These are phyloP conservation scores for Germaria angustata DNA, from an alignment of 2,888 invertebrate genomes.

Conservation along the genomic window DNA sequence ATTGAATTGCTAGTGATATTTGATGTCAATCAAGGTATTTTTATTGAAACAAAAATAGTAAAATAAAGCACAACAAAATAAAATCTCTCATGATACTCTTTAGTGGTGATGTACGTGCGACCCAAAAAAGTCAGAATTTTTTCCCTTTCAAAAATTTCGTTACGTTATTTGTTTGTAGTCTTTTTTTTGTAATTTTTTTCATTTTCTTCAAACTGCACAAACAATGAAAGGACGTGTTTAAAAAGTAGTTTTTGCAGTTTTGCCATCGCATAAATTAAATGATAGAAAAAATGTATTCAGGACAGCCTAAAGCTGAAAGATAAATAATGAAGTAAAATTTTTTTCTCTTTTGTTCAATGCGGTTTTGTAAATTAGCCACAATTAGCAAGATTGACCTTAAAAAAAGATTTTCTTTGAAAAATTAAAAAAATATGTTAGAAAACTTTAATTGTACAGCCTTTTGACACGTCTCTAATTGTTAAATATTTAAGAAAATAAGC, in stretches of 20 bases:
- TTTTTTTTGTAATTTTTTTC: neutral
- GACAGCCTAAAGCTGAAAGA: neutral
- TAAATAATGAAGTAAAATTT: neutral
- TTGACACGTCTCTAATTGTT: neutral
- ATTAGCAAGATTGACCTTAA: conserved; percentile 23
- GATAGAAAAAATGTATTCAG: neutral
- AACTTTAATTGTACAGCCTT: neutral
- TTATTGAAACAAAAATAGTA: conserved; percentile 1
- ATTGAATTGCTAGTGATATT: conserved; percentile 17
- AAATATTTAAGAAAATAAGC: neutral
- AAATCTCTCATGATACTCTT: conserved; percentile 30
- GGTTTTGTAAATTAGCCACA: conserved; percentile 36
- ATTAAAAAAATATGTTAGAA: neutral
- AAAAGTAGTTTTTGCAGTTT: neutral
- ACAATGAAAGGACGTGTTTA: neutral
- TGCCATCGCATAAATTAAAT: neutral
- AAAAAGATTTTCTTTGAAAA: neutral
- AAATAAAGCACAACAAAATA: conserved; percentile 4
- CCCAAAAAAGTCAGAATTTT: conserved; percentile 26
- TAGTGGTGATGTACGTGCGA: conserved; percentile 43
- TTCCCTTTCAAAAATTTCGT: neutral
- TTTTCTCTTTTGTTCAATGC: neutral
- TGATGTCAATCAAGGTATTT: conserved; percentile 21
- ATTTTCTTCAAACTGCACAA: neutral
- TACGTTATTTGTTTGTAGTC: neutral